phyloP scores from a whole-genome alignment of 2,797 vertebrate species.

The Esox lucius region DNA sequence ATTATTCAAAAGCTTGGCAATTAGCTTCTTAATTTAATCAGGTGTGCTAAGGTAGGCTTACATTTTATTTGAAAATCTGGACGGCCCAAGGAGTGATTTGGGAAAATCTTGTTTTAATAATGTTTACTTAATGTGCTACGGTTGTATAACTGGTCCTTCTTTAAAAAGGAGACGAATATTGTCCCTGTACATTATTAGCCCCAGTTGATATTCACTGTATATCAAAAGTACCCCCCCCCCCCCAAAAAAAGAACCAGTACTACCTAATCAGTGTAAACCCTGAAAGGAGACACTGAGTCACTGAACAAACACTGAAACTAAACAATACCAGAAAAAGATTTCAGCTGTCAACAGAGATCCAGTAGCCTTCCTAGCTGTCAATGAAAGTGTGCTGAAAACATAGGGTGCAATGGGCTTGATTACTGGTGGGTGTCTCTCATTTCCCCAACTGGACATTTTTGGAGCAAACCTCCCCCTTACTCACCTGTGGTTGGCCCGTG shows the following conservation, averaged over 20 bases:
- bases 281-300: too few species aligned
- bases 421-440: conserved; percentile 2
- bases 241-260: too few species aligned
- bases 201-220: background rate
- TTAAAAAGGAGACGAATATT: background rate
- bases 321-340: background rate
- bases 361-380: background rate
- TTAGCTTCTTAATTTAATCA: too few species aligned
- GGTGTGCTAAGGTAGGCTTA: too few species aligned
- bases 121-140: background rate
- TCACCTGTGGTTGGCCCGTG: conserved; percentile 86
- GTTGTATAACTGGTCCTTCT: background rate
- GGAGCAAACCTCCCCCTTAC: conserved; percentile 59
- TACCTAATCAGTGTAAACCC: background rate
- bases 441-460: background rate
- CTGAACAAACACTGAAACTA: too few species aligned
- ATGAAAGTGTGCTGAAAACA: background rate
- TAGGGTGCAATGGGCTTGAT: background rate
- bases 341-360: background rate
- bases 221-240: too few species aligned
- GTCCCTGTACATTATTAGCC: background rate
- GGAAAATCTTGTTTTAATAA: background rate
- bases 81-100: too few species aligned
- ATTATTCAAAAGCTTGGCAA: too few species aligned
- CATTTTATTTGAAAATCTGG: too few species aligned